Conservation (phyloP, 2,797 vertebrate genomes). For the Myoxocephalus aenaeus region DNA sequence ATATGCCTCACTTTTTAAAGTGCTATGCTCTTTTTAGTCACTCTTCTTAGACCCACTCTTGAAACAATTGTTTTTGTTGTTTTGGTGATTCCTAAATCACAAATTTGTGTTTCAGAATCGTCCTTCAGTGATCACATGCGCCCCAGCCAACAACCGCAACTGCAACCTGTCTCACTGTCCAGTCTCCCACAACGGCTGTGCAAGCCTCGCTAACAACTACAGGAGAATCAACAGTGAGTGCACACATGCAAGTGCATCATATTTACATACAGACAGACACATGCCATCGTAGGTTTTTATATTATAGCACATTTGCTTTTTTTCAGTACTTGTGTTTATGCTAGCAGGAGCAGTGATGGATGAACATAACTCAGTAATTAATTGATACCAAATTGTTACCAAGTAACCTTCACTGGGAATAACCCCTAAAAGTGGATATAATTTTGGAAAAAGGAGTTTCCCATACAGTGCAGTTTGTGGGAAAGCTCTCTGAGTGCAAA, state of each 20-base stretch:
- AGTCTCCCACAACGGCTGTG: slow-evolving; percentile 91
- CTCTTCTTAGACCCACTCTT: neutral
- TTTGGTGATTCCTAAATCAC: neutral
- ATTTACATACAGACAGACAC: neutral
- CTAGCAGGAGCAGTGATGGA: neutral
- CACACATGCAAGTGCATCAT: neutral
- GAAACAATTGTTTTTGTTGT: neutral
- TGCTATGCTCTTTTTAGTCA: neutral
- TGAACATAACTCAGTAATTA: neutral
- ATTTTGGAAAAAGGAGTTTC: slow-evolving; percentile 17
- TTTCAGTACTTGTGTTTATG: neutral
- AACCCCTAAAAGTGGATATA: neutral
- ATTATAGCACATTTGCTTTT: neutral
- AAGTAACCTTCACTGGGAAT: neutral
- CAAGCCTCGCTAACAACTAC: slow-evolving; percentile 85
- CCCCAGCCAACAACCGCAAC: slow-evolving; percentile 94
- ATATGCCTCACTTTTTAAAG: neutral
- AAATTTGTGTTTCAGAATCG: slow-evolving; percentile 89
- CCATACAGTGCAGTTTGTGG: slow-evolving; percentile 7
- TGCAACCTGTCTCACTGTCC: slow-evolving; percentile 97
- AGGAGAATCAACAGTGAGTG: slow-evolving; percentile 93
- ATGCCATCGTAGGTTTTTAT: neutral
- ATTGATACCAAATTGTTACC: neutral
- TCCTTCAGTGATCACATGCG: slow-evolving; percentile 97
- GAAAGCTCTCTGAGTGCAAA: slow-evolving; percentile 30